Evolutionary conservation across 1,140 invertebrate species (phyloP).

Genomic region (Drosophila sturtevanti): DNA sequence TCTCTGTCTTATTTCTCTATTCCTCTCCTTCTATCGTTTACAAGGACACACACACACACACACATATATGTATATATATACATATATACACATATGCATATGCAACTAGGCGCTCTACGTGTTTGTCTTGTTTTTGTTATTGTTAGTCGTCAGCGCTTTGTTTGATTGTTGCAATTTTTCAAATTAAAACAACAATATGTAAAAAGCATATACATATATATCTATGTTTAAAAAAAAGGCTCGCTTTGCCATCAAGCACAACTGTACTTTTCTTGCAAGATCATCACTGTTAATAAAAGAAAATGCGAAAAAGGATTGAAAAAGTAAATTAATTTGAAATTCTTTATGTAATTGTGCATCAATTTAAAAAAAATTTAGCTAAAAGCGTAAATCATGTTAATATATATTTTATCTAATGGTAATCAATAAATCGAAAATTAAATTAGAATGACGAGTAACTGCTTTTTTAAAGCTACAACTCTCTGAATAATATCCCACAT

Average conservation of each 20-base stretch:
- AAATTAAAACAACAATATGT: conserved; percentile 78
- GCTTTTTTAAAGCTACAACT: too few relatives aligned
- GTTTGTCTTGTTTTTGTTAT: conserved; percentile 57
- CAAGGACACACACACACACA: conserved; percentile 35
- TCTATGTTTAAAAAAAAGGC: background rate
- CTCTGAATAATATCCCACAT: too few relatives aligned
- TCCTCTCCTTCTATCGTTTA: background rate
- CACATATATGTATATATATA: conserved; percentile 23
- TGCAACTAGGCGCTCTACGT: conserved; percentile 17
- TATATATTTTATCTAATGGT: too few relatives aligned
- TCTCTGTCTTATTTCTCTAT: too few relatives aligned
- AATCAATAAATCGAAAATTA: too few relatives aligned
- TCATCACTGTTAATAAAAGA: background rate
- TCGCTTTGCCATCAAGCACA: background rate
- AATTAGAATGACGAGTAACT: too few relatives aligned
- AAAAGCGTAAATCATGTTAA: too few relatives aligned
- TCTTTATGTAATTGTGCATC: too few relatives aligned
- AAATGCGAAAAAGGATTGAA: too few relatives aligned
- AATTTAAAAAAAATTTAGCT: too few relatives aligned
- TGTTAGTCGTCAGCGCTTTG: conserved; percentile 61
- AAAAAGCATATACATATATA: background rate
- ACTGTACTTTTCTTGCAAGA: conserved; percentile 8
- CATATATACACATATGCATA: too few relatives aligned
- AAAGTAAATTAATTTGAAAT: too few relatives aligned
- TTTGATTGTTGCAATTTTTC: conserved; percentile 72